These are phyloP conservation scores for Gallinago media DNA, from an alignment of 2,113 vertebrate genomes.

Conservation along the genomic window DNA sequence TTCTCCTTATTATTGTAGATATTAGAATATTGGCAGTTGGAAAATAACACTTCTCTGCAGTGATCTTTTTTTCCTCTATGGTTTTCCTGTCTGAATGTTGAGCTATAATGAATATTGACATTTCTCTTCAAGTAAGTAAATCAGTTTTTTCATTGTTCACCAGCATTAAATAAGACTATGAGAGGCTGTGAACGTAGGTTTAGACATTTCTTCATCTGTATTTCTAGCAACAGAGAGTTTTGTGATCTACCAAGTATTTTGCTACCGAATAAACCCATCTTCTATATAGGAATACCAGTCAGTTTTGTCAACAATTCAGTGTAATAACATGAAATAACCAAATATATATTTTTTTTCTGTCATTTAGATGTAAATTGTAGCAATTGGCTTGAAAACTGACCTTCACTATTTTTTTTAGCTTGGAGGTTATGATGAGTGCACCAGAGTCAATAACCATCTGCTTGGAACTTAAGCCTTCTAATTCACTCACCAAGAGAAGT, in stretches of 20 bases:
- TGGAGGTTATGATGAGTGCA: background rate
- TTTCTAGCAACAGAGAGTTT: background rate
- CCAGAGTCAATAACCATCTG: background rate
- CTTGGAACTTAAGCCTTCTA: background rate
- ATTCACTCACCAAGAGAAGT: background rate
- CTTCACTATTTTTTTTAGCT: background rate
- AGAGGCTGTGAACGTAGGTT: background rate
- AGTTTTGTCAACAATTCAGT: background rate
- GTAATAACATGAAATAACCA: background rate
- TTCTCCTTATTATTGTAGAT: background rate
- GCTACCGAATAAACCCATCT: background rate
- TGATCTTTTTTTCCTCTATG: background rate
- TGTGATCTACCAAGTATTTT: background rate
- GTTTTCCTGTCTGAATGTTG: background rate
- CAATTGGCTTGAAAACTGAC: background rate
- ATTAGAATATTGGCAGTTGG: background rate
- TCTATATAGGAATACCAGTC: background rate
- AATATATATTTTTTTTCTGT: background rate
- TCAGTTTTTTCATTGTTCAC: background rate
- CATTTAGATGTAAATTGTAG: background rate
- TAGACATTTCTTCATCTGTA: background rate
- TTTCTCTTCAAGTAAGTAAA: background rate
- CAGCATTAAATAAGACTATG: background rate
- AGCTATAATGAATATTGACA: background rate
- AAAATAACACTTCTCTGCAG: background rate